These are phyloP conservation scores for Lepidochrysops patricia DNA, from an alignment of 2,888 invertebrate species.

Conservation along the genomic window DNA sequence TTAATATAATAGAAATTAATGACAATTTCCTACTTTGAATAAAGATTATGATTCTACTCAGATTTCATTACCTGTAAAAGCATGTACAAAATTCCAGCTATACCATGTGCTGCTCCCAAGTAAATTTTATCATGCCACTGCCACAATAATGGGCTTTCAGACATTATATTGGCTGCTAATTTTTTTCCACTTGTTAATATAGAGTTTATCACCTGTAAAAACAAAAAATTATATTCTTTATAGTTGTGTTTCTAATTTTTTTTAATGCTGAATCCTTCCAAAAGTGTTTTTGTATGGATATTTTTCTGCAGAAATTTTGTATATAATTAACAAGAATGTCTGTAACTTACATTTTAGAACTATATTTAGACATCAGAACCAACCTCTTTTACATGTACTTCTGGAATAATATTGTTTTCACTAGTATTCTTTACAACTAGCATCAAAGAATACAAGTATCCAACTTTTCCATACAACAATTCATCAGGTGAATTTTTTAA, in stretches of 20 bases:
- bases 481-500: conserved; percentile 83
- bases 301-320: too few relatives aligned
- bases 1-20: too few relatives aligned
- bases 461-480: conserved; percentile 87
- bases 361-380: too few relatives aligned
- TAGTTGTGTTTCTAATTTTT: too few relatives aligned
- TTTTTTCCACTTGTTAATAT: conserved; percentile 78
- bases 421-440: conserved; percentile 80
- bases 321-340: too few relatives aligned
- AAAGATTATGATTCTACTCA: background rate
- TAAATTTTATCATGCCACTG: conserved; percentile 92
- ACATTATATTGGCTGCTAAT: conserved; percentile 68
- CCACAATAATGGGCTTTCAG: conserved; percentile 82
- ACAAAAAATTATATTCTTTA: background rate
- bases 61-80: conserved; percentile 79
- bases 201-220: conserved; percentile 74
- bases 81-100: conserved; percentile 88
- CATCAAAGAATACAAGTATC: conserved; percentile 85
- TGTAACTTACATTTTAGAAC: too few relatives aligned
- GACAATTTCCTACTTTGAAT: too few relatives aligned
- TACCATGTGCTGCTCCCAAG: conserved; percentile 92
- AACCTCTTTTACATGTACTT: conserved; percentile 1
- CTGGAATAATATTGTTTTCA: conserved; percentile 73
- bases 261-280: too few relatives aligned
- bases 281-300: too few relatives aligned